phyloP scores from a whole-genome alignment of 2,797 vertebrate genomes.

The Typhlichthys eigenmanni region DNA sequence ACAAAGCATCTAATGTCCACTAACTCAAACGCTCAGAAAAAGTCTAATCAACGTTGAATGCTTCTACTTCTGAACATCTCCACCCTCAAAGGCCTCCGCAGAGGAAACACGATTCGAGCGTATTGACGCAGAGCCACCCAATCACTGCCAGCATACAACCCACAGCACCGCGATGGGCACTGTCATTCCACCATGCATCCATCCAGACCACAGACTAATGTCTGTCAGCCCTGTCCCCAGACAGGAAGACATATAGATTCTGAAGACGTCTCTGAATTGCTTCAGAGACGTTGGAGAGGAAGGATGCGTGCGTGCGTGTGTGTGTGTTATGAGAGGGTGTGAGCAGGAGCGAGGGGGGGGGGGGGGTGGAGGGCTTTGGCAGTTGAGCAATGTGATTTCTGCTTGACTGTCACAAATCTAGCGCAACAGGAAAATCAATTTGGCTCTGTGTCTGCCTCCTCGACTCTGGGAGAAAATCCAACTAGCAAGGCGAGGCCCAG shows the following conservation, averaged over 20 bases:
- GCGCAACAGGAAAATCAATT: slow-evolving; percentile 84
- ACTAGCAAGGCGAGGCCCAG: slow-evolving; percentile 74
- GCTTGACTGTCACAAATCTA: slow-evolving; percentile 82
- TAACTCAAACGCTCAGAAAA: too few species aligned
- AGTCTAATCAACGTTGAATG: too few species aligned
- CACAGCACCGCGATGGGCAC: slow-evolving; percentile 24
- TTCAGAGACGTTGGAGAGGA: slow-evolving; percentile 65
- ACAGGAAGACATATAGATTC: slow-evolving; percentile 46
- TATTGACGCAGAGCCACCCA: too few species aligned
- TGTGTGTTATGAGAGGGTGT: slow-evolving; percentile 40
- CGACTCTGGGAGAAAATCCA: slow-evolving; percentile 76
- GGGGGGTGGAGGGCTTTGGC: slow-evolving; percentile 45
- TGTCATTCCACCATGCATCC: slow-evolving; percentile 41
- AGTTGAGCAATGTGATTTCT: slow-evolving; percentile 80
- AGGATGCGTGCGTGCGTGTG: slow-evolving; percentile 29
- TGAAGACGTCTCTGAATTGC: slow-evolving; percentile 59
- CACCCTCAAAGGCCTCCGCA: too few species aligned
- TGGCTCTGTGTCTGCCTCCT: slow-evolving; percentile 76
- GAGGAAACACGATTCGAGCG: too few species aligned
- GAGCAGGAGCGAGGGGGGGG: slow-evolving; percentile 30
- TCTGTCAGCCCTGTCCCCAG: slow-evolving; percentile 50
- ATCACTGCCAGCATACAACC: not conserved
- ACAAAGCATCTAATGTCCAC: too few species aligned
- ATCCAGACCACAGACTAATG: slow-evolving; percentile 55
- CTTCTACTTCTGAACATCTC: too few species aligned